Conservation (phyloP, 2,888 invertebrate species). For the Lacanobia wlatinum region DNA sequence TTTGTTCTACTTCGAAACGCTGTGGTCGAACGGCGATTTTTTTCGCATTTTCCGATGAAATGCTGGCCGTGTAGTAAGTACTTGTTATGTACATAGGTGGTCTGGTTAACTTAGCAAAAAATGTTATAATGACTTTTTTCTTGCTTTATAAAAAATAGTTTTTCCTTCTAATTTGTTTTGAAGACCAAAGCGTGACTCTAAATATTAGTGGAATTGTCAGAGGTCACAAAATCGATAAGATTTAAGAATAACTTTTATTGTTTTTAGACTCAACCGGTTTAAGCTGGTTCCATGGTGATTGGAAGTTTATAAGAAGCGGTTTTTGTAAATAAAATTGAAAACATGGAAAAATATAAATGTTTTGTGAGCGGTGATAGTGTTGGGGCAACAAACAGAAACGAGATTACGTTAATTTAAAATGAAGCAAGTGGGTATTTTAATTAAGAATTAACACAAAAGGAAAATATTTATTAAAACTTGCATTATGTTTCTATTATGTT, state of each 20-base stretch:
- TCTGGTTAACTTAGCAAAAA: constrained; percentile 76
- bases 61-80: constrained; percentile 72
- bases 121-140: constrained; percentile 46
- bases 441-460: not conserved
- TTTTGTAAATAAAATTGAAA: constrained; percentile 22
- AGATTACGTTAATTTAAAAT: constrained; percentile 32
- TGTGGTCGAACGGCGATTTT: constrained; percentile 84
- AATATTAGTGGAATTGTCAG: constrained; percentile 32
- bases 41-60: constrained; percentile 89
- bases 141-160: constrained; percentile 9
- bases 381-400: constrained; percentile 2
- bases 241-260: constrained; percentile 35
- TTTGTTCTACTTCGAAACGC: constrained; percentile 86
- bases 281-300: constrained; percentile 28
- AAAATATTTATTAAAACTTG: not conserved
- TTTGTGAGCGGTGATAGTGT: not conserved
- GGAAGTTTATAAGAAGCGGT: constrained; percentile 15
- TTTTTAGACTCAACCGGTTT: constrained; percentile 48
- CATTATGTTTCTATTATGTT: not conserved
- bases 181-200: constrained; percentile 15
- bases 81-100: constrained; percentile 66
- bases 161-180: constrained; percentile 23
- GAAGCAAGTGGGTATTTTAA: not conserved
- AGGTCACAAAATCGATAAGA: constrained; percentile 53
- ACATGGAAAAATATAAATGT: constrained; percentile 8